Evolutionary conservation across 2,113 vertebrate genomes (phyloP).

Genomic region (Ovibos moschatus): DNA sequence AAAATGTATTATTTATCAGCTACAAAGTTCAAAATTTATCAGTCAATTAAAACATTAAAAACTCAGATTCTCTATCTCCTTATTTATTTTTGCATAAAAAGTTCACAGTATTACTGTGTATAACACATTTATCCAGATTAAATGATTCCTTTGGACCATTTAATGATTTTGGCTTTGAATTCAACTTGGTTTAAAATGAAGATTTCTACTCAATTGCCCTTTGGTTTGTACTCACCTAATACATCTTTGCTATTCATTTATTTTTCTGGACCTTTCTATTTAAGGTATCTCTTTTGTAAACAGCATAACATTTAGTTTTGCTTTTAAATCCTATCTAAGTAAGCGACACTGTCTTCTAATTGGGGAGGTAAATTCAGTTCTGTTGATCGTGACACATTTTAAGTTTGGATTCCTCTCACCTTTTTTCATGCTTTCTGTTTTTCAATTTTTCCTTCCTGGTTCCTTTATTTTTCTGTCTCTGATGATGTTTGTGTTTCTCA

Average conservation of each 20-base stretch:
- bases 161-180: slow-evolving; percentile 1
- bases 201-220: neutral
- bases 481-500: neutral
- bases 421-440: neutral
- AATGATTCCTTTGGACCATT: neutral
- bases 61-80: neutral
- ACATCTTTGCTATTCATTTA: neutral
- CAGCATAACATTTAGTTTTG: slow-evolving; percentile 4
- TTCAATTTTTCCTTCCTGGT: neutral
- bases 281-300: slow-evolving; percentile 15
- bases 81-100: neutral
- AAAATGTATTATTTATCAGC: neutral
- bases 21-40: neutral
- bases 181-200: neutral
- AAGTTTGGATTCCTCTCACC: neutral
- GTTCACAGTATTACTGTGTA: neutral
- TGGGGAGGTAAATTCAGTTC: neutral
- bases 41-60: slow-evolving; percentile 16
- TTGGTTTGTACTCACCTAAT: neutral
- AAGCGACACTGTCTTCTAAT: neutral
- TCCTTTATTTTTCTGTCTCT: neutral
- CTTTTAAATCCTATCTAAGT: slow-evolving; percentile 6
- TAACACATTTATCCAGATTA: neutral
- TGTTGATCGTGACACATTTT: neutral
- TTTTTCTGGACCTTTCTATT: neutral